A percentile compares a stretch with the other conserved stretches of the same genome.
These are phyloP conservation scores for Ornithoptera alexandrae DNA, from an alignment of 2,888 invertebrate species.

Conservation along the genomic window DNA sequence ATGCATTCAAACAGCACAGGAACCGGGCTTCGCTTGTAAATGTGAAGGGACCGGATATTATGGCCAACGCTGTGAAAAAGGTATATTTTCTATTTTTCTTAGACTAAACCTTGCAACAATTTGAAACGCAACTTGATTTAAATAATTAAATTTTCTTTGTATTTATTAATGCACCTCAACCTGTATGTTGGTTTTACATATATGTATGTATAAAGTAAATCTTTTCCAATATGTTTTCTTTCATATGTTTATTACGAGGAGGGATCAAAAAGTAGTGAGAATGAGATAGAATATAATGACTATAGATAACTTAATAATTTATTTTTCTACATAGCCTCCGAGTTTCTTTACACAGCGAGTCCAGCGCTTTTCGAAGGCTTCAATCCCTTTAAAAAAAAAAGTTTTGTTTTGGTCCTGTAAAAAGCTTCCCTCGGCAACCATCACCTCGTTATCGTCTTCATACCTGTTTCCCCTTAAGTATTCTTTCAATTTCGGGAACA, in stretches of 20 bases:
- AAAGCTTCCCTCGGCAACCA: too few species aligned
- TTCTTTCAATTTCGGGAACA: too few species aligned
- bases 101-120: background rate
- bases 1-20: slow-evolving; percentile 84
- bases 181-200: background rate
- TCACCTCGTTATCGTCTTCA: too few species aligned
- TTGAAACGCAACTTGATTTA: background rate
- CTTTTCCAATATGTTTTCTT: background rate
- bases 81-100: slow-evolving; percentile 46
- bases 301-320: too few species aligned
- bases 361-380: too few species aligned
- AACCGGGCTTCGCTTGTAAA: slow-evolving; percentile 83
- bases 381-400: too few species aligned
- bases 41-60: slow-evolving; percentile 88
- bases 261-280: too few species aligned
- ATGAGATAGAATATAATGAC: too few species aligned
- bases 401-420: too few species aligned
- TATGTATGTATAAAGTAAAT: background rate
- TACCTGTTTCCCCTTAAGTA: too few species aligned
- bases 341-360: too few species aligned
- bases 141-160: background rate
- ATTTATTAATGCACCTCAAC: background rate
- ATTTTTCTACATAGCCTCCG: too few species aligned
- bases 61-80: slow-evolving; percentile 85
- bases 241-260: background rate